phyloP scores from a whole-genome alignment of 2,888 invertebrate species.

The Pandemis heparana region DNA sequence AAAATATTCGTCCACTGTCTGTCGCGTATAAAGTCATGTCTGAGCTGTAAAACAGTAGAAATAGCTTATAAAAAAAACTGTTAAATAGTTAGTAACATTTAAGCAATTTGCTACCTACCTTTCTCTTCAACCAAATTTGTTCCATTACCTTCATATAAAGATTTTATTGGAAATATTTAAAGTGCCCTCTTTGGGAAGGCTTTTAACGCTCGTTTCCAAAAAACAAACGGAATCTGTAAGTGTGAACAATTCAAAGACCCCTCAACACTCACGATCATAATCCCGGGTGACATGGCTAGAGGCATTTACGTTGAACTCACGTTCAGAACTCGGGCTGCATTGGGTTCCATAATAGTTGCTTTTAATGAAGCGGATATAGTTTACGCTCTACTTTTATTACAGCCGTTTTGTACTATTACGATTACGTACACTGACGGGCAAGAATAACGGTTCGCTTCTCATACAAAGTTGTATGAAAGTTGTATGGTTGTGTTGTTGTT shows the following conservation, averaged over 20 bases:
- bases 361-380: neutral
- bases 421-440: neutral
- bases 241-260: constrained; percentile 7
- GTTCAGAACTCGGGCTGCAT: neutral
- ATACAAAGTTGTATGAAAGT: too few relatives aligned
- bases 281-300: neutral
- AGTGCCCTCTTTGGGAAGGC: neutral
- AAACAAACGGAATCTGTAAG: constrained; percentile 12
- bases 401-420: neutral
- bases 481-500: too few relatives aligned
- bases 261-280: neutral
- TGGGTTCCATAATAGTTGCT: neutral
- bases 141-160: too few relatives aligned
- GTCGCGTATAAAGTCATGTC: too few relatives aligned
- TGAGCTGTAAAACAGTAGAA: too few relatives aligned
- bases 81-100: too few relatives aligned
- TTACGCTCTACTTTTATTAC: neutral
- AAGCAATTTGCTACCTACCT: too few relatives aligned
- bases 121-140: too few relatives aligned
- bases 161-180: neutral
- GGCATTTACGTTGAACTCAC: neutral
- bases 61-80: too few relatives aligned
- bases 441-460: too few relatives aligned
- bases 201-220: neutral
- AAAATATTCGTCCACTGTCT: too few relatives aligned